Evolutionary conservation across 1,140 invertebrate genomes (phyloP), one percentile per base, ranked within the genome.

Genomic region (Sarcophaga peregrina): DNA sequence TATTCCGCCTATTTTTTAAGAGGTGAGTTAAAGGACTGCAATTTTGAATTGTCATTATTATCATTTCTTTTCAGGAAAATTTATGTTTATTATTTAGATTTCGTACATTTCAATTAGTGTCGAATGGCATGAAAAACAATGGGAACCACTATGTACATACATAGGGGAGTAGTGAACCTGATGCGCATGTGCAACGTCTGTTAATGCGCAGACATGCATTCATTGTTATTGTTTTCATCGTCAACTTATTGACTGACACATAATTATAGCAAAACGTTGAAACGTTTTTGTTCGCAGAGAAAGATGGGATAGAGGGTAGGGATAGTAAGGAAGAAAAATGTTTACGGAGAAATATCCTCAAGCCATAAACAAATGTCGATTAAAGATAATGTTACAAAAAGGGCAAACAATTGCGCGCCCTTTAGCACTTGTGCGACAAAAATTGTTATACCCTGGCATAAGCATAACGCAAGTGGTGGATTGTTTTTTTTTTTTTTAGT

Each of bases 341-440:
- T 68, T 68, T 68, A 68, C 62, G 10, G 20, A 68, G 62, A 68
- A 68, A 68, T 20, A 68, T 20, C 62, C 62, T 25, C 62, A n/a
- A 47, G 75, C 17, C 48, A 78, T 48, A 8, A 78, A 25, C 75
- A 78, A 78, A 78, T 78, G 75, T 78, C 75, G 75, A 78, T 78
- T 50, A 20, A 50, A 78, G 75, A 78, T 78, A 78, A 78, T 50
- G 50, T 78, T 78, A 78, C 75, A 78, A 47, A 78, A 78, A 78
- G 47, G 47, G 75, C 75, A 78, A 78, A 78, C 75, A 78, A 78
- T 78, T 78, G 75, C 75, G 75, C 47, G 75, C 75, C 75, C 75
- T 48, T 78, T 78, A 50, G 48, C 75, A 78, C 47, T 50, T 78
- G 75, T 50, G n/a, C 47, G 75, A 78, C 75, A 78, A 76, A 78